phyloP scores from a whole-genome alignment of 2,888 invertebrate species.

The Stramonita haemastoma region DNA sequence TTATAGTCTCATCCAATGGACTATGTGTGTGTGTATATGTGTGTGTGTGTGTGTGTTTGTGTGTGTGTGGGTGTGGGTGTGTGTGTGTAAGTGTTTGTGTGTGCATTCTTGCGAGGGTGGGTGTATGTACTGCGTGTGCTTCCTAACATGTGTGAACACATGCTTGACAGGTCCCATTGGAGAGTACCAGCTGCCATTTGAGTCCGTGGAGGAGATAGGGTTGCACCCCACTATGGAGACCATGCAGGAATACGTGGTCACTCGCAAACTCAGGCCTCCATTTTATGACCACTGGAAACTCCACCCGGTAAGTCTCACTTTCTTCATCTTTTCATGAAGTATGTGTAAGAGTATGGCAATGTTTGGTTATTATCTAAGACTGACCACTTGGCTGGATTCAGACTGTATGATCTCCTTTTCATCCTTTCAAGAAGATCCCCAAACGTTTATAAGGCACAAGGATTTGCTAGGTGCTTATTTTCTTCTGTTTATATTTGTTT shows the following conservation, averaged over 20 bases:
- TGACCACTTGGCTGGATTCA: no score
- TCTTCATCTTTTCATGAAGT: no score
- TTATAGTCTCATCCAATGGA: no score
- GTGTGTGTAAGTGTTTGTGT: neutral
- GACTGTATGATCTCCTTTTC: no score
- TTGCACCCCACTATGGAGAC: constrained; percentile 74
- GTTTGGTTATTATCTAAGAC: no score
- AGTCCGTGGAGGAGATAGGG: constrained; percentile 70
- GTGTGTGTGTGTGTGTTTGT: neutral
- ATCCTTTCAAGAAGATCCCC: no score
- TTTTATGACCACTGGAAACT: constrained; percentile 89
- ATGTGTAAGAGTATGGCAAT: no score
- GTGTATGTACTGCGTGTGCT: no score
- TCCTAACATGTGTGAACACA: neutral
- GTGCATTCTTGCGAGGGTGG: no score
- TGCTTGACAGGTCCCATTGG: constrained; percentile 82
- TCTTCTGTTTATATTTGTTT: no score
- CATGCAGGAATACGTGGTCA: constrained; percentile 95
- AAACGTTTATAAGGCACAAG: no score
- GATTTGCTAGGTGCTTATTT: no score
- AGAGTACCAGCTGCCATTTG: constrained; percentile 88
- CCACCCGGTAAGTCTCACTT: constrained; percentile 63
- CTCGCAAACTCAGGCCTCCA: constrained; percentile 90
- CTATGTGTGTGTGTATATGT: neutral
- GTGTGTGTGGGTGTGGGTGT: neutral